Evolutionary conservation across 1,140 invertebrate genomes (phyloP).

Genomic region (Lanistes nyassanus): DNA sequence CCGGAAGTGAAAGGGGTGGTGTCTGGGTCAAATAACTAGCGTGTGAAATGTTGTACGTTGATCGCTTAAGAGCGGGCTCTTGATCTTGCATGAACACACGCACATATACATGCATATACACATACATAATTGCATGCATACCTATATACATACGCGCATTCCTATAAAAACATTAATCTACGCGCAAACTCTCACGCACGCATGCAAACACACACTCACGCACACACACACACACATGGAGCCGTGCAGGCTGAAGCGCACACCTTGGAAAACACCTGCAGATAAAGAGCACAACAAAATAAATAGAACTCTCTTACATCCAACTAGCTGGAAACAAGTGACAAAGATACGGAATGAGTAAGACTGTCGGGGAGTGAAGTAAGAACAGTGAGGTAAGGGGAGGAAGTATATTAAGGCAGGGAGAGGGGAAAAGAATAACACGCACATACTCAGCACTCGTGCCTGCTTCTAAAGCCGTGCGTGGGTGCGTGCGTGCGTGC

Average conservation of each 20-base stretch:
- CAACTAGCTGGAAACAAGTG: neutral
- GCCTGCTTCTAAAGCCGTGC: neutral
- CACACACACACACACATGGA: slow-evolving; percentile 9
- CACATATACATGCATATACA: neutral
- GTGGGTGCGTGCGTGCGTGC: slow-evolving; percentile 1
- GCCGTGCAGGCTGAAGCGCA: neutral
- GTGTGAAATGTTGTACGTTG: too few species aligned
- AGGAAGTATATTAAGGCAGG: neutral
- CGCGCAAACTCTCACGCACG: neutral
- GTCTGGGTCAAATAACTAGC: too few species aligned
- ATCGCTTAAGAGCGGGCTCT: neutral
- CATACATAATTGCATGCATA: neutral
- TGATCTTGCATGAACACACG: neutral
- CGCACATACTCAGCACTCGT: neutral
- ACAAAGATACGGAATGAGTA: neutral
- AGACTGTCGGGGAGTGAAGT: neutral
- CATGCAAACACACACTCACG: neutral
- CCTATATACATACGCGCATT: too few species aligned
- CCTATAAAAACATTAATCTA: too few species aligned
- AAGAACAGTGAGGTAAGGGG: neutral
- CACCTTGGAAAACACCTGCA: neutral
- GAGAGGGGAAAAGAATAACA: neutral
- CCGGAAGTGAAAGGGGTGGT: too few species aligned
- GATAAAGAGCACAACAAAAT: neutral
- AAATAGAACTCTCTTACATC: neutral